phyloP scores from a whole-genome alignment of 1,140 invertebrate genomes.

The Lethrus apterus region DNA sequence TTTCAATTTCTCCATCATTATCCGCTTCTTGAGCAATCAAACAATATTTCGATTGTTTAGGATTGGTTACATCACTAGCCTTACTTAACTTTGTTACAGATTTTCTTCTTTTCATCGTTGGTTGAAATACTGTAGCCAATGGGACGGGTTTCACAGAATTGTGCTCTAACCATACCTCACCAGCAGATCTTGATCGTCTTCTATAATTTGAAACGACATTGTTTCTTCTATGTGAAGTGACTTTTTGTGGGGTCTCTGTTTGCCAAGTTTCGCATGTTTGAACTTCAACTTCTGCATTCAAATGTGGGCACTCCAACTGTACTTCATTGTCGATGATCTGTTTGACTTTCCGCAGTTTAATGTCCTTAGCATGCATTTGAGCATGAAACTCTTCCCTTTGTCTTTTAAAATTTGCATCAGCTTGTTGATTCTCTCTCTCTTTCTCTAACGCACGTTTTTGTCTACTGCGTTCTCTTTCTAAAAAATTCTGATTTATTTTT shows the following conservation, averaged over 20 bases:
- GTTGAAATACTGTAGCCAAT: constrained; percentile 82
- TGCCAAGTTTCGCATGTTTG: constrained; percentile 2
- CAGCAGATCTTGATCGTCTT: constrained; percentile 65
- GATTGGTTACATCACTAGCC: constrained; percentile 62
- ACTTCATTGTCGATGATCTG: constrained; percentile 44
- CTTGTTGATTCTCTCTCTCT: constrained; percentile 58
- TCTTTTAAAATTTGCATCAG: constrained; percentile 56
- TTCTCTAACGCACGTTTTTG: constrained; percentile 63
- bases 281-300: too few relatives aligned
- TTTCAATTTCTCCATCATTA: constrained; percentile 85
- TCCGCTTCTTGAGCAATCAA: constrained; percentile 87
- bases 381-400: constrained; percentile 58
- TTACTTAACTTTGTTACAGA: constrained; percentile 73
- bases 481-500: constrained; percentile 58
- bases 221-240: constrained; percentile 1
- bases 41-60: constrained; percentile 80
- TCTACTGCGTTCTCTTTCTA: constrained; percentile 70
- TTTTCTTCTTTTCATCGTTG: constrained; percentile 71
- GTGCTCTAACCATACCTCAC: constrained; percentile 86
- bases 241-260: constrained; percentile 11
- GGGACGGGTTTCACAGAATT: constrained; percentile 63
- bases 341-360: constrained; percentile 46
- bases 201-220: background rate
- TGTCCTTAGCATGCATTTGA: constrained; percentile 45
- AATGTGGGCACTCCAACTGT: constrained; percentile 5